These are phyloP conservation scores for Musca vetustissima DNA, from an alignment of 1,140 invertebrate species.

Conservation along the genomic window DNA sequence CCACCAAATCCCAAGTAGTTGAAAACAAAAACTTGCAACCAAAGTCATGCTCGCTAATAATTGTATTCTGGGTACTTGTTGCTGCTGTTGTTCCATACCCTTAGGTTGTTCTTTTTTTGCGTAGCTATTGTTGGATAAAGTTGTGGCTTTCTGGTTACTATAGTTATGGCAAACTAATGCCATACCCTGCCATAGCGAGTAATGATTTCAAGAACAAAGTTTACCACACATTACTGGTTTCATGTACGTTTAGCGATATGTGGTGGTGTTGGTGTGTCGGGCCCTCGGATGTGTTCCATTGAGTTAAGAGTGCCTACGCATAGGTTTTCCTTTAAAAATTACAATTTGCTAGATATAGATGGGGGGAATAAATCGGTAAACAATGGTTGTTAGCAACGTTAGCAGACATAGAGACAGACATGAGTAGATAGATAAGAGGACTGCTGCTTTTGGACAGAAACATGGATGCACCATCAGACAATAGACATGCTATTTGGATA, in stretches of 20 bases:
- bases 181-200: background rate
- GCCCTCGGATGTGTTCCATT: constrained; percentile 6
- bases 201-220: too few relatives aligned
- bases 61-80: constrained; percentile 6
- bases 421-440: background rate
- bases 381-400: background rate
- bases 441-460: background rate
- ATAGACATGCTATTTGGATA: background rate
- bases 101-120: background rate
- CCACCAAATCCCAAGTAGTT: too few relatives aligned
- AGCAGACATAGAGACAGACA: background rate
- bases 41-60: too few relatives aligned
- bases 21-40: too few relatives aligned
- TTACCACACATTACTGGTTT: too few relatives aligned
- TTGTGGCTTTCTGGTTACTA: background rate
- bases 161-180: constrained; percentile 19
- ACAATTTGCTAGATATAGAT: too few relatives aligned
- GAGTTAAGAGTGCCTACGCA: constrained; percentile 9
- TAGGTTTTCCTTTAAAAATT: background rate
- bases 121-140: too few relatives aligned
- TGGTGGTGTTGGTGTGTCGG: too few relatives aligned
- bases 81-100: constrained; percentile 4
- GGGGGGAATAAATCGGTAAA: constrained; percentile 6
- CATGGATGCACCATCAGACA: background rate
- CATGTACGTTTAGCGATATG: too few relatives aligned